Conservation (phyloP, 1,140 invertebrate species). For the Drosophila novamexicana region DNA sequence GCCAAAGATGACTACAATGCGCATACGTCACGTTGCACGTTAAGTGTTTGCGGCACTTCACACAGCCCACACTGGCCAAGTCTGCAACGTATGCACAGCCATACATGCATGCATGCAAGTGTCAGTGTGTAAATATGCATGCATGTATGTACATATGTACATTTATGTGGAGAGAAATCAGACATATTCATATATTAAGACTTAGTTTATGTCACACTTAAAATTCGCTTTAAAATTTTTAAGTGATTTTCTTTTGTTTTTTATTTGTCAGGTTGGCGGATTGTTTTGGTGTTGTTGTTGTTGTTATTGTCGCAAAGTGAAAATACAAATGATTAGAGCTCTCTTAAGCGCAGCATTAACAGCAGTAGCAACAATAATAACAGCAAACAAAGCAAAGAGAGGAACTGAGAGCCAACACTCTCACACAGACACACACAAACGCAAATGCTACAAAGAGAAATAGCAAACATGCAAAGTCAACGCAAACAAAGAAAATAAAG, state of each 20-base stretch:
- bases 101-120: background rate
- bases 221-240: background rate
- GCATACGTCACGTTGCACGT: slow-evolving; percentile 64
- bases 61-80: too few species aligned
- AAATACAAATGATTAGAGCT: slow-evolving; percentile 13
- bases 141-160: background rate
- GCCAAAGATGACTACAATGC: slow-evolving; percentile 26
- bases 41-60: slow-evolving; percentile 8
- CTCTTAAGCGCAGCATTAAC: slow-evolving; percentile 22
- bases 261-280: slow-evolving; percentile 1
- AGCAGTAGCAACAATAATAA: background rate
- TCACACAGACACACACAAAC: background rate
- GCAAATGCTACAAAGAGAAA: slow-evolving; percentile 21
- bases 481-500: slow-evolving; percentile 28
- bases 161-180: too few species aligned
- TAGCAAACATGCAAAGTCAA: slow-evolving; percentile 46
- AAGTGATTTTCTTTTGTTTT: slow-evolving; percentile 4
- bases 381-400: slow-evolving; percentile 19
- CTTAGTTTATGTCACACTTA: slow-evolving; percentile 5
- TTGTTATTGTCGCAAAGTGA: slow-evolving; percentile 9
- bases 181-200: background rate
- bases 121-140: background rate
- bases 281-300: slow-evolving; percentile 27
- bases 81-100: background rate
- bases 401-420: background rate